Evolutionary conservation across 2,113 vertebrate species (phyloP), one percentile per base, ranked within the genome.

Genomic region (Leptocoma aspasia): DNA sequence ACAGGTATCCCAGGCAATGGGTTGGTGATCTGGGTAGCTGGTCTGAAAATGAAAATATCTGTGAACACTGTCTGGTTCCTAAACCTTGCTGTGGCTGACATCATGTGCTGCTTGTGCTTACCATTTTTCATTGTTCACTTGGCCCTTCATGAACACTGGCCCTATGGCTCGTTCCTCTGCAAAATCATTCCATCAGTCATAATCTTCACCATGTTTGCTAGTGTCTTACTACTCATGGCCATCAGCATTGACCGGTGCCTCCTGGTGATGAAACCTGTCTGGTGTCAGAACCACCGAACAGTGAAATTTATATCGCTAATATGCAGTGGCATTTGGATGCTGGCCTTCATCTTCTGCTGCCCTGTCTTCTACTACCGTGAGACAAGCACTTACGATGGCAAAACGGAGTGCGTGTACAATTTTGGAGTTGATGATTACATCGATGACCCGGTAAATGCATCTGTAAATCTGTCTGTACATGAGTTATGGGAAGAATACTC

Each of bases 121-220:
- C 98, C 98, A 0, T 98, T 99, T 90, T 96, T n/a, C 30, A 39
- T 98, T n/a, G 91, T 76, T 9, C 96, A 98, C 33, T 75, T 98
- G 56, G 66, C 86, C 22, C 95, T 98, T 44, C 87, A 88, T 2
- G 80, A 94, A 28, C 81, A 90, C 49, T 99, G 98, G 98, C 98
- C 98, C 0, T 98, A 98, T 2, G 98, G 98, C 26, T 86, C 64
- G 63, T 70, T 97, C 49, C 92, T 98, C 8, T 99, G 98, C 96
- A 99, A 98, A 87, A 19, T 98, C 66, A 92, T 99, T 66, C 97
- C 98, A 2, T 94, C 98, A 8, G 35, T 97, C 64, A 95, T 98
- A 6, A 12, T 98, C 59, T 95, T 98, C 80, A 99, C 98, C 92
- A 98, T 99, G 98, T 99, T 98, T 86, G 97, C 98, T 68, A 99